Evolutionary conservation across 35 echinoderm and acorn worm genomes (phyloP), one percentile per base, ranked within the genome.

Genomic region (Diadema setosum): DNA sequence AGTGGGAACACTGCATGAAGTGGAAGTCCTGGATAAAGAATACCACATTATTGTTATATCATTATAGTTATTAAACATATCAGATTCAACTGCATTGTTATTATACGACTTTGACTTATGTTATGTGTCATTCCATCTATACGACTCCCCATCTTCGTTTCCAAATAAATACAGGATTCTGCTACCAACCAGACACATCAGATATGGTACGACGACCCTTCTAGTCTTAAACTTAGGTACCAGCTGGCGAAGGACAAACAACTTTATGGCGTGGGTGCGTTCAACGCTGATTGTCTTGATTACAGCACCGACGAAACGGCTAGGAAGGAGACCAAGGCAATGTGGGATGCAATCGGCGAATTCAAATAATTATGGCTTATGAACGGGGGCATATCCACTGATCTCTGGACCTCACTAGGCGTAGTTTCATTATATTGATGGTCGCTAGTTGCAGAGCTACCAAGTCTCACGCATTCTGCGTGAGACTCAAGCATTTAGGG

Each of bases 271-370:
- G 80, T 84, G 14, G 75, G 74, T 1, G 46, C 83, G 35, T 93
- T 61, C 67, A 45, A 83, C 24, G 91, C 75, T 2, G 91, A 93
- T 39, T 58, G 37, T 29, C 85, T 88, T 14, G 91, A 93, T 64
- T 93, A 93, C 45, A 81, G 91, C 37, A 46, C 31, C 30, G 85
- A 87, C 24, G 5, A 21, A 18, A 83, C 4, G 42, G 75, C 70
- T 9, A 27, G 60, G 24, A 86, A 65, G 48, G 81, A 84, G 45
- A 74, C 86, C 3, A 87, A 93, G 36, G 91, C 52, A 23, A 93
- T 93, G 91, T 93, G 91, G 91, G 91, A 93, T 56, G 78, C 91
- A n/a, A n/a, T n/a, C n/a, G n/a, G n/a, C n/a, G n/a, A n/a, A n/a
- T n/a, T n/a, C n/a, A n/a, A n/a, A n/a, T n/a, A n/a, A n/a, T n/a